Percentiles rank a stretch among this genome's conserved stretches.
These are phyloP conservation scores for Trachythela sp. DNA, from an alignment of 64 coral and sea anemone genomes.

Conservation along the genomic window DNA sequence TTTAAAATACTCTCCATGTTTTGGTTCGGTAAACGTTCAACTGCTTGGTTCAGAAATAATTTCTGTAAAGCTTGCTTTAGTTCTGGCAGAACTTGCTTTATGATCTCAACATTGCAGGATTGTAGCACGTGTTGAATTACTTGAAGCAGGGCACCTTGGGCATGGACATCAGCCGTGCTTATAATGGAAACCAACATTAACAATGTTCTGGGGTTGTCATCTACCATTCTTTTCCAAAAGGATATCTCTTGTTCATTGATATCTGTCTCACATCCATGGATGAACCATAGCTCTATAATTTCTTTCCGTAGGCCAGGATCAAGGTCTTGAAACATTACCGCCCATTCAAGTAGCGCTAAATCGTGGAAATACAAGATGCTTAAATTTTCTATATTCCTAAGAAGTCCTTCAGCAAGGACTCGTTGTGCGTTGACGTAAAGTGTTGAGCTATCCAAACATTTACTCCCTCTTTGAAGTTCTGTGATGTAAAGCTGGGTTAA, in stretches of 20 bases:
- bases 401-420: not conserved
- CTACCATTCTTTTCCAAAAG: not conserved
- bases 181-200: not conserved
- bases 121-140: not conserved
- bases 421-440: not conserved
- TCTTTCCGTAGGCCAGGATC: not conserved
- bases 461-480: not conserved
- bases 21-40: not conserved
- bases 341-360: conserved; percentile 30
- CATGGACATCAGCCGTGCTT: not conserved
- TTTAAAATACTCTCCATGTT: not conserved
- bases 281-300: not conserved
- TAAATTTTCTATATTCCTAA: not conserved
- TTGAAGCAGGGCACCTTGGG: not conserved
- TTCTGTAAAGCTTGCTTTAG: not conserved
- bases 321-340: not conserved
- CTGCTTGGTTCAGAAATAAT: not conserved
- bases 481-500: not conserved
- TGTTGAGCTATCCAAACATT: not conserved
- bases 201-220: not conserved
- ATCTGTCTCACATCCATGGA: not conserved
- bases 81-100: not conserved
- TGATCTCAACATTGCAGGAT: not conserved
- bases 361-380: not conserved
- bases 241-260: not conserved